Evolutionary conservation across 2,888 invertebrate species (phyloP).

Genomic region (Pristionchus entomophagus): DNA sequence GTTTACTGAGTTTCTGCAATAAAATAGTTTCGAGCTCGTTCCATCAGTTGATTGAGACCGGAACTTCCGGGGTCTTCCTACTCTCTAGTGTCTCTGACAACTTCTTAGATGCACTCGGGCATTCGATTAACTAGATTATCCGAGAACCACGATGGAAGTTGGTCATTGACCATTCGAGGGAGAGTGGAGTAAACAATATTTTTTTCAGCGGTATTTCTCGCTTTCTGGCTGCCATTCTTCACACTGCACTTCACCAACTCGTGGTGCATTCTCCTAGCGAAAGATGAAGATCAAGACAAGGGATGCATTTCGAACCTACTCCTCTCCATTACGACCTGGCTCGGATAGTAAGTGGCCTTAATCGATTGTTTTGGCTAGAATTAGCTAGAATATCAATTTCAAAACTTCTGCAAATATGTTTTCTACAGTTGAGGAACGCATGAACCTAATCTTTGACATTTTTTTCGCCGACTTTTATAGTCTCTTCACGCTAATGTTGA

Average conservation of each 20-base stretch:
- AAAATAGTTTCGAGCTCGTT: neutral
- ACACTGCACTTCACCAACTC: conserved; percentile 97
- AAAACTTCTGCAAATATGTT: too few species aligned
- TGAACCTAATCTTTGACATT: neutral
- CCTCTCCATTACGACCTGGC: conserved; percentile 95
- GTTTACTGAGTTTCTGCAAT: neutral
- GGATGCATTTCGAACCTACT: conserved; percentile 76
- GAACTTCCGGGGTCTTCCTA: conserved; percentile 3
- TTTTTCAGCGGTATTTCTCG: conserved; percentile 90
- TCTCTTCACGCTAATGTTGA: neutral
- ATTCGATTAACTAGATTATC: conserved; percentile 4
- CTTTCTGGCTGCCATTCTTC: conserved; percentile 99
- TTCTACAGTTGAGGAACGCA: too few species aligned
- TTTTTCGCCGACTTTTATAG: too few species aligned
- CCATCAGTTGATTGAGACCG: neutral
- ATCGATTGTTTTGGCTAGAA: neutral
- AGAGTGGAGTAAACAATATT: neutral
- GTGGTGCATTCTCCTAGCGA: conserved; percentile 84
- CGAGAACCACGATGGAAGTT: neutral
- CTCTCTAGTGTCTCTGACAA: neutral
- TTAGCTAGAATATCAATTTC: too few species aligned
- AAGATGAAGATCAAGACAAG: neutral
- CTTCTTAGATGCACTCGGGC: conserved; percentile 10
- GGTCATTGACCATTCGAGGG: neutral
- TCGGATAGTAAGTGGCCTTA: conserved; percentile 84